Evolutionary conservation across 2,888 invertebrate genomes (phyloP), one percentile per base, ranked within the genome.

Genomic region (Leptopilina drosophilae): DNA sequence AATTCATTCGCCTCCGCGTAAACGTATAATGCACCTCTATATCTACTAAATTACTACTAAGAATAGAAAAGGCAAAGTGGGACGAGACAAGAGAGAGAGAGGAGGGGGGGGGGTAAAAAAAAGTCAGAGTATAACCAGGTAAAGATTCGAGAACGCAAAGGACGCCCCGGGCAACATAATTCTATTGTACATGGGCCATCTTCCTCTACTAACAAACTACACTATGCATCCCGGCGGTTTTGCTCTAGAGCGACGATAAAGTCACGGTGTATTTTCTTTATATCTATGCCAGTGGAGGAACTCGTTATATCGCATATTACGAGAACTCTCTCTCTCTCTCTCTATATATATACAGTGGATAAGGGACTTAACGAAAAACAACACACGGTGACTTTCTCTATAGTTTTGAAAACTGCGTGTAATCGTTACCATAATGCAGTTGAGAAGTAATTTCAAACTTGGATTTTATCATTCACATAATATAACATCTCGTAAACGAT

Each of bases 291-390:
- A 46, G 46, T 9, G 5, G 8, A 73, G 53, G 73, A 73, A 40
- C 73, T 73, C 73, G 56, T 73, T 73, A 73, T 73, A 56, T 73
- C 56, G 73, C 73, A 73, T 73, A 73, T 73, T 73, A 73, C 56
- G 73, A 73, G 56, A 5, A 33, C 40, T 73, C 56, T 73, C 20
- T 20, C 20, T 20, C 20, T 20, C 20, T 33, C 2, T 33, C 2
- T 33, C 2, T 33, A 33, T 33, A 33, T 33, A 33, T 33, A 33
- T 33, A 73, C 73, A 56, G 56, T 73, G 56, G 56, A 33, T 59
- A 56, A 73, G 56, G 56, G 33, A 33, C 56, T 53, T 33, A 33
- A 56, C 53, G 56, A 73, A 73, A 33, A 73, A 73, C 73, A 73
- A 73, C 73, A 73, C 33, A 49, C 49, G 11, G 53, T 11, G 69